A percentile compares a stretch with the other conserved stretches of the same genome.
Evolutionary conservation across 2,113 vertebrate genomes (phyloP).

Genomic region (Malaclemys terrapin): DNA sequence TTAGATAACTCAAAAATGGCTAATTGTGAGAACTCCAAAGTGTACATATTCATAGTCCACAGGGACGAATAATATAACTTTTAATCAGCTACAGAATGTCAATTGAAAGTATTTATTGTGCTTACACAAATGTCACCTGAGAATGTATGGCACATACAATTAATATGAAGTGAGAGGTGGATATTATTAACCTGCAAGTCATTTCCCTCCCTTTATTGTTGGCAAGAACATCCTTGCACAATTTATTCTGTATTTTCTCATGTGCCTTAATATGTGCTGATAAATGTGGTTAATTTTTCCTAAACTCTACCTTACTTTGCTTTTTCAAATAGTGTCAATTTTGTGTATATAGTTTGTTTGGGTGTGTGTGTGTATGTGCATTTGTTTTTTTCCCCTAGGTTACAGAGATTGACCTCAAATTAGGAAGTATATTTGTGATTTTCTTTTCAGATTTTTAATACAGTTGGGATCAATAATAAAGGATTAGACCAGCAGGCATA

Average conservation of each 20-base stretch:
- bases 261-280: neutral
- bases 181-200: neutral
- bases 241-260: neutral
- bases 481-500: neutral
- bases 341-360: neutral
- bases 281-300: neutral
- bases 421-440: neutral
- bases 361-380: neutral
- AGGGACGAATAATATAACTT: neutral
- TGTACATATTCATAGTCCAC: neutral
- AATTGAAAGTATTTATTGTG: neutral
- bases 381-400: no score
- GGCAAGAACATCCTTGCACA: neutral
- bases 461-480: neutral
- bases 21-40: neutral
- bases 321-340: neutral
- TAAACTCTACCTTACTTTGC: neutral
- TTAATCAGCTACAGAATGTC: neutral
- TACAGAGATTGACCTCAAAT: neutral
- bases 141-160: neutral
- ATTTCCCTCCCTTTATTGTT: neutral
- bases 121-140: accelerated
- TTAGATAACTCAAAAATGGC: neutral
- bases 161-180: neutral
- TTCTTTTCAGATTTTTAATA: neutral